Evolutionary conservation across 2,797 vertebrate genomes (phyloP), one percentile per base, ranked within the genome.

Genomic region (Anguilla megastoma): DNA sequence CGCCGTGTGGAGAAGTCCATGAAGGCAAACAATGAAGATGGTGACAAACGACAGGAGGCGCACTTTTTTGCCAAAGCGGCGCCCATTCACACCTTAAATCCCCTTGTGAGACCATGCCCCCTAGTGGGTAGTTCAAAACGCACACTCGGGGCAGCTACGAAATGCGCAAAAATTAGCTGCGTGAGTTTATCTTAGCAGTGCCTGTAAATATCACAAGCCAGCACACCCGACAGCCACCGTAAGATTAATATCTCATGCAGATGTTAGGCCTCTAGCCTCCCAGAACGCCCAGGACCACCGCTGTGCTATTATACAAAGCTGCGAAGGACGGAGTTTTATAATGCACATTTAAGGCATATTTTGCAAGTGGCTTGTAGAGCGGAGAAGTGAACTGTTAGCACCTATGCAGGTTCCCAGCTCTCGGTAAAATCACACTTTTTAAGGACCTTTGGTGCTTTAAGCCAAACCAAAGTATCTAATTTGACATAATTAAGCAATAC

Each of bases 91-190:
- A 82, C 52, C 8, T 74, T 90, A 52, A 89, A 89, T 88, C 7
- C 71, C 88, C 90, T 88, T 58, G 87, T 91, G 85, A 93, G 84
- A 94, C 92, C 90, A 92, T 92, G 94, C 95, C 94, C 94, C 89
- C 94, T 94, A 93, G 94, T 95, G 95, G 95, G 88, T 85, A 80
- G 50, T 56, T 58, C 12, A 48, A 50, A n/a, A 84, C 66, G 74
- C 69, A 60, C 87, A 52, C 16, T 48, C 12, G 74, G 74, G 74
- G 74, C 74, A 83, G 80, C 6, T 83, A 50, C 24, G 80, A 12
- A 83, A 52, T 24, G 21, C 21, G 79, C 33, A 33, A 76, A 10
- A 5, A 10, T 79, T 21, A 16, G 33, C 30, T 14, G 33, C 74
- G 16, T 41, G 14, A 18, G 0, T 71, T 30, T 18, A 71, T 71